Evolutionary conservation across 2,888 invertebrate genomes (phyloP).

Genomic region (Petrophora chlorosata): DNA sequence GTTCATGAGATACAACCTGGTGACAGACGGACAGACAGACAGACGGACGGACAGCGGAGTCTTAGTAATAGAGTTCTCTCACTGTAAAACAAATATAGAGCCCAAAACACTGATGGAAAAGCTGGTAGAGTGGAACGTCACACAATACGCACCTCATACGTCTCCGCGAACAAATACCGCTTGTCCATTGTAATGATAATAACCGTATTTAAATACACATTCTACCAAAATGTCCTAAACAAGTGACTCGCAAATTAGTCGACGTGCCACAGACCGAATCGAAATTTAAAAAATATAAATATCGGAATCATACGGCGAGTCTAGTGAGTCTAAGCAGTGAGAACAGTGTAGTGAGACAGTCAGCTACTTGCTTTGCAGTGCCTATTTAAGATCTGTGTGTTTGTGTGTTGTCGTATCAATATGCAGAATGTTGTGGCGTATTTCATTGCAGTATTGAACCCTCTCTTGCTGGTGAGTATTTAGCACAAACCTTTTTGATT

Average conservation of each 20-base stretch:
- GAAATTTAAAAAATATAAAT: conserved; percentile 50
- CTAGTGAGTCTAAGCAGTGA: conserved; percentile 35
- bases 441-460: conserved; percentile 12
- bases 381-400: not conserved
- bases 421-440: conserved; percentile 14
- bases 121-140: conserved; percentile 5
- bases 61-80: not conserved
- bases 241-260: conserved; percentile 47
- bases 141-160: conserved; percentile 10
- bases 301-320: conserved; percentile 28
- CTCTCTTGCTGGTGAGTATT: conserved; percentile 14
- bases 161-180: conserved; percentile 17
- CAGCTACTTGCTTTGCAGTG: too few relatives aligned
- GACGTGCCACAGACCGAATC: conserved; percentile 47
- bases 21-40: too few relatives aligned
- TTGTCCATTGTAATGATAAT: conserved; percentile 29
- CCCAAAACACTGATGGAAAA: conserved; percentile 7
- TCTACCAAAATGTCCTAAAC: conserved; percentile 39
- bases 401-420: not conserved
- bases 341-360: conserved; percentile 22
- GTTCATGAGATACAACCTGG: too few relatives aligned
- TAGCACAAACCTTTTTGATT: too few relatives aligned
- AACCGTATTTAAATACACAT: conserved; percentile 54
- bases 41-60: too few relatives aligned
- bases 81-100: not conserved